Evolutionary conservation across 1,140 invertebrate species (phyloP), one percentile per base, ranked within the genome.

Genomic region (Pteromalus puparum): DNA sequence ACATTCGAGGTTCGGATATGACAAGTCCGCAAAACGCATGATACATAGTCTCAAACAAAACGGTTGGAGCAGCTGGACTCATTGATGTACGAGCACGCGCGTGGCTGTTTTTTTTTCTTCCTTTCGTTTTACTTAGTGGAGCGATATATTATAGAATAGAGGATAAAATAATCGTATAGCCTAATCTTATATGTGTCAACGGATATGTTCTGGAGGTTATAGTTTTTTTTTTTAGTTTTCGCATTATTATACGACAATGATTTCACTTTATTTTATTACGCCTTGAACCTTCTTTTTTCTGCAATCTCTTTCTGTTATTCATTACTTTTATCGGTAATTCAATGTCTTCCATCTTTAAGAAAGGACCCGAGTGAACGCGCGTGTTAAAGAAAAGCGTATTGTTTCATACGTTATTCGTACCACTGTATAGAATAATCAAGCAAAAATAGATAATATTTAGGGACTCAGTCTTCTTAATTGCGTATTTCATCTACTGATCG

Each of bases 131-230:
- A 76, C 3, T 76, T 76, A 75, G 13, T 67, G 38, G 1, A 67
- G 72, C 74, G 78, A 83, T 79, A 82, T 68, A 79, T 81, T 68
- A 79, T 81, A 83, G 78, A 85, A 85, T 86, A 86, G 65, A 80
- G 53, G 18, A 61, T 61, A 61, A 61, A 70, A 67, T 83, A 82
- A 88, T 88, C 87, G 85, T 89, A 61, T 61, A 89, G 78, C 85
- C 87, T 90, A 90, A 85, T 91, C 87, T 65, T 68, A 90, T 91
- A 92, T 90, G 89, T 90, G 86, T 90, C 86, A 89, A 84, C 87
- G 88, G 91, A 92, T 92, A 92, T 92, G 91, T 90, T 88, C 90
- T 76, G 30, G 34, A 83, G 53, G 46, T 82, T 78, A 83, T 82
- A 12, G 61, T 77, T 68, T 83, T 83, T 15, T 15, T 42, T 72